Evolutionary conservation across 2,113 vertebrate genomes (phyloP).

Genomic region (Cariama cristata): DNA sequence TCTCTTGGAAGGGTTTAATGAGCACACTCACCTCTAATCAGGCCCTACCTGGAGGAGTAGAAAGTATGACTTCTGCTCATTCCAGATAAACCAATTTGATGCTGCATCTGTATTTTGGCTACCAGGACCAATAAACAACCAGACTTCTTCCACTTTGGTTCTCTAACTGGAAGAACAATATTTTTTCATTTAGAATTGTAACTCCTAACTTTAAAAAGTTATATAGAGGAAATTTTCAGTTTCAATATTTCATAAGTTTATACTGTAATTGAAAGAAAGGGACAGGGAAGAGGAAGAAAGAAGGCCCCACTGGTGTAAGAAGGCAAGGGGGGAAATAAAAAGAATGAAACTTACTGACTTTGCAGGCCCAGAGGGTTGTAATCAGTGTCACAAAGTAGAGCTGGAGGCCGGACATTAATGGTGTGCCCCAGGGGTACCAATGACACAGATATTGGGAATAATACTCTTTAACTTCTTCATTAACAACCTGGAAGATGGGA

Average conservation of each 20-base stretch:
- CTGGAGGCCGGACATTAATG: neutral
- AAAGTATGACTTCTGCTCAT: neutral
- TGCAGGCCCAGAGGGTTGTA: neutral
- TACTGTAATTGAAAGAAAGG: neutral
- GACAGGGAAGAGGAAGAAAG: neutral
- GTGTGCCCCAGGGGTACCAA: accelerated
- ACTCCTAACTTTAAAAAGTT: neutral
- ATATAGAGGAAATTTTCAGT: neutral
- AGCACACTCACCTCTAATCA: neutral
- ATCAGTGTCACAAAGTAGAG: neutral
- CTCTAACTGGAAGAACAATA: neutral
- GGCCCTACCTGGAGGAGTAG: neutral
- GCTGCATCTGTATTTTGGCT: neutral
- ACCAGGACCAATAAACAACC: neutral
- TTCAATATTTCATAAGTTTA: neutral
- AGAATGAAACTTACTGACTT: neutral
- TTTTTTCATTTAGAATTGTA: neutral
- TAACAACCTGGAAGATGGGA: neutral
- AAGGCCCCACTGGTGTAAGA: neutral
- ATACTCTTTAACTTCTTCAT: neutral
- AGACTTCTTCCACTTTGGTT: neutral
- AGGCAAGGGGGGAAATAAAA: neutral
- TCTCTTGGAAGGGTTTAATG: conserved; percentile 54
- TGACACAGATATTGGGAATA: neutral
- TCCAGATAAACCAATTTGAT: neutral